Percentiles rank a stretch among this genome's conserved stretches.
Conservation (phyloP, 2,888 invertebrate species). For the Ceramica pisi region DNA sequence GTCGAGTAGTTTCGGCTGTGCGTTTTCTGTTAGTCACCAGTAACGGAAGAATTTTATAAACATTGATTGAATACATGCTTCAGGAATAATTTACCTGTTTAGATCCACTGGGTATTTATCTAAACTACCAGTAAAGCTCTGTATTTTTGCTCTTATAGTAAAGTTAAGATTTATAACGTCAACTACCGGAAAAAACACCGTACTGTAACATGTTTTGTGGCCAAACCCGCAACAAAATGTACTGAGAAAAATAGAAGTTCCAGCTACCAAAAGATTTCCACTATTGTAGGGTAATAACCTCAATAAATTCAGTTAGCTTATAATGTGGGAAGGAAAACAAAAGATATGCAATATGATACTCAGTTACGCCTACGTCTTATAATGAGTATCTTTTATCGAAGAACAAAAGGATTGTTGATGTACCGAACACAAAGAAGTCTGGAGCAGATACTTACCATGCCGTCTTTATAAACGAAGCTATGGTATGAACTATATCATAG, state of each 20-base stretch:
- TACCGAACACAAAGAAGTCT: constrained; percentile 45
- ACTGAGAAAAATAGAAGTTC: constrained; percentile 4
- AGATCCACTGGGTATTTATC: not conserved
- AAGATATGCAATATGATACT: constrained; percentile 21
- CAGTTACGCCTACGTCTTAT: not conserved
- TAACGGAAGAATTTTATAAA: not conserved
- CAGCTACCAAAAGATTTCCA: not conserved
- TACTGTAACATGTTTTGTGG: not conserved
- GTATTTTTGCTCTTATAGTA: not conserved
- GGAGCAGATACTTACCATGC: constrained; percentile 26
- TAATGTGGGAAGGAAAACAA: constrained; percentile 14
- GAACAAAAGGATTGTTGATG: constrained; percentile 46
- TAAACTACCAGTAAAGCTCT: not conserved
- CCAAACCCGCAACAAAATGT: not conserved
- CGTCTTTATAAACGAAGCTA: not conserved
- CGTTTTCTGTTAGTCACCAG: no score
- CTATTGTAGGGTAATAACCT: not conserved
- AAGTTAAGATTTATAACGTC: constrained; percentile 30
- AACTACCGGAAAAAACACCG: constrained; percentile 31
- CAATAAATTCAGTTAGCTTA: not conserved
- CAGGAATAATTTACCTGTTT: not conserved
- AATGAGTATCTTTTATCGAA: constrained; percentile 39
- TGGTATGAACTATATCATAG: not conserved
- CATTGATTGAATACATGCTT: not conserved
- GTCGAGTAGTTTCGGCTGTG: no score